Conservation (phyloP, 2,797 vertebrate species). For the Poeciliopsis paucimaculata region DNA sequence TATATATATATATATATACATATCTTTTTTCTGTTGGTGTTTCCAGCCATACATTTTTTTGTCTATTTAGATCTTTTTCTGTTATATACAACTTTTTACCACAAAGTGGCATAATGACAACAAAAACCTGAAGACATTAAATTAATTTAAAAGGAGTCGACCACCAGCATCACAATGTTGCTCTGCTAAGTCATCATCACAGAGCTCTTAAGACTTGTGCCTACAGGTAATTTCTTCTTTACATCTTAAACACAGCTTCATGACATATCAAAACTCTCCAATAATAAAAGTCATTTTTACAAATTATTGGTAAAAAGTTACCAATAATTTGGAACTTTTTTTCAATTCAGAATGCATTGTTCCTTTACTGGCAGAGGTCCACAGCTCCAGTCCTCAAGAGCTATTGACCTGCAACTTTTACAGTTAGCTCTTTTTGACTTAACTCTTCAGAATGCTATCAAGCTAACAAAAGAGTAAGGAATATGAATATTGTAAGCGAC, state of each 20-base stretch:
- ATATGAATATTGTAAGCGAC: background rate
- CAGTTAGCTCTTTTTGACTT: background rate
- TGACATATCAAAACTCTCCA: background rate
- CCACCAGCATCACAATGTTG: background rate
- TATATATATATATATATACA: no score
- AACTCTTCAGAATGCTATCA: background rate
- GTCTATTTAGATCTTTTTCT: background rate
- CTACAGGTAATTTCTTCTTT: background rate
- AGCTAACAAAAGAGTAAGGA: background rate
- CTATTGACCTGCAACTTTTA: background rate
- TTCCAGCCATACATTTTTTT: background rate
- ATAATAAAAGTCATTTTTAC: no score
- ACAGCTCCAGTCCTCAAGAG: background rate
- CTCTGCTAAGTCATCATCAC: background rate
- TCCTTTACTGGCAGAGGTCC: background rate
- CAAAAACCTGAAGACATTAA: background rate
- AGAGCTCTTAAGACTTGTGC: background rate
- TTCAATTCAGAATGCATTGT: background rate
- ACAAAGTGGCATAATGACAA: background rate
- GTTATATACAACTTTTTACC: background rate
- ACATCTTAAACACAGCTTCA: background rate
- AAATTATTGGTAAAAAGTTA: no score
- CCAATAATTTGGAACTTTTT: background rate
- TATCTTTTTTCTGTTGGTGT: background rate
- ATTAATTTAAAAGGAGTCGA: background rate